Evolutionary conservation across 2,797 vertebrate species (phyloP), one percentile per base, ranked within the genome.

Genomic region (Gallinago nigripennis): DNA sequence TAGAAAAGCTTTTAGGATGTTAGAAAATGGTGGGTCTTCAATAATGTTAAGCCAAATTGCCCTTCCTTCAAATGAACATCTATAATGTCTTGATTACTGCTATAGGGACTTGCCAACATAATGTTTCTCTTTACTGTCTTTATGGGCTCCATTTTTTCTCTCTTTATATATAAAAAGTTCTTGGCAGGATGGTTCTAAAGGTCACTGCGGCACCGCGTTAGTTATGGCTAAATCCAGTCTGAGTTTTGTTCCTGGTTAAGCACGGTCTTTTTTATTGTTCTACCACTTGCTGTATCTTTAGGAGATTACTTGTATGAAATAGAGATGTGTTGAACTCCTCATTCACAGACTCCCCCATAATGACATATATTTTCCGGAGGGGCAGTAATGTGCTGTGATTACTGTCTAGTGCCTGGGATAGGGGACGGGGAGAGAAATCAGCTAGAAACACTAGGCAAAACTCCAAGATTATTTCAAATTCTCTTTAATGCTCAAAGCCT

Each of bases 1-100:
- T 45, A 37, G 90, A 70, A 90, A 92, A 85, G 83, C 91, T 96
- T 95, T 95, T 53, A 95, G 89, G 88, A 14, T 85, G 63, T n/a
- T 80, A 63, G 83, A 71, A 81, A 90, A 63, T 37, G 65, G 33
- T 69, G 85, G 71, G 69, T 28, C 63, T 95, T 68, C 64, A 71
- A 10, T 54, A 50, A 39, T 1, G 25, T 2, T 73, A n/a, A 90
- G 64, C 48, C 80, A 90, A 88, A 92, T 65, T 86, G 71, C 82
- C 71, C 78, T 91, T 57, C 70, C 86, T 82, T 53, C 75, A 35
- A 54, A 73, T 5, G 45, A 85, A 8, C 72, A 72, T 86, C 60
- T 50, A 1, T 30, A 24, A 58, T 65, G 70, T 12, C 79, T 50
- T 54, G 82, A 63, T 90, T 43, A 18, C 48, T 43, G 35, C 57